Evolutionary conservation across 2,888 invertebrate species (phyloP).

Genomic region (Eilema depressum): DNA sequence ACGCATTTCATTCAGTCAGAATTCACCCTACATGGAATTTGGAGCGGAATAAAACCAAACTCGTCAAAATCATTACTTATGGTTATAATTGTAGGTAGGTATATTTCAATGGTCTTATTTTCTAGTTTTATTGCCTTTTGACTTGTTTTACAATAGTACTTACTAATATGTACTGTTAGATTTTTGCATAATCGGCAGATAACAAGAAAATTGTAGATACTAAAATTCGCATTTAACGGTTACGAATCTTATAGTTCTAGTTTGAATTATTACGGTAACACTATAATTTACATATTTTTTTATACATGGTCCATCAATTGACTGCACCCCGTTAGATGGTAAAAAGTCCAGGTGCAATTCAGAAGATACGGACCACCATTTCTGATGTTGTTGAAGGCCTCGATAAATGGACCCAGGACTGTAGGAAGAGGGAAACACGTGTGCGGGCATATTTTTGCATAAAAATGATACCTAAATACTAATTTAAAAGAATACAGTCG

Average conservation of each 20-base stretch:
- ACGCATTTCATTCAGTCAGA: slow-evolving; percentile 4
- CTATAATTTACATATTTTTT: not conserved
- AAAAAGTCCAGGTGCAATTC: no score
- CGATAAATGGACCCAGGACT: no score
- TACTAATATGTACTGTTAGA: slow-evolving; percentile 11
- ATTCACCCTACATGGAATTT: slow-evolving; percentile 25
- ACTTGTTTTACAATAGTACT: slow-evolving; percentile 10
- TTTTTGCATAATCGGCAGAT: not conserved
- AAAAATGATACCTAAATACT: no score
- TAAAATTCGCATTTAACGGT: not conserved
- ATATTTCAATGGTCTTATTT: slow-evolving; percentile 28
- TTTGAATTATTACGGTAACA: not conserved
- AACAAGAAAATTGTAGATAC: not conserved
- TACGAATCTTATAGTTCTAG: not conserved
- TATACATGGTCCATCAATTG: no score
- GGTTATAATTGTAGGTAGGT: slow-evolving; percentile 38
- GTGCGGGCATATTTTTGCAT: no score
- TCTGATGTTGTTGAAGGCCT: no score
- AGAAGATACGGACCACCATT: no score
- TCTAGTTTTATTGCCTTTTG: slow-evolving; percentile 22
- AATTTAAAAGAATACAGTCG: no score
- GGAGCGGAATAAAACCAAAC: slow-evolving; percentile 28
- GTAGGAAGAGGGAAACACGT: no score
- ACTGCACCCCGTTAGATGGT: no score
- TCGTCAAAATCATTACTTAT: slow-evolving; percentile 34